These are phyloP conservation scores for Gavialis gangeticus DNA, from an alignment of 2,113 vertebrate species.

Conservation along the genomic window DNA sequence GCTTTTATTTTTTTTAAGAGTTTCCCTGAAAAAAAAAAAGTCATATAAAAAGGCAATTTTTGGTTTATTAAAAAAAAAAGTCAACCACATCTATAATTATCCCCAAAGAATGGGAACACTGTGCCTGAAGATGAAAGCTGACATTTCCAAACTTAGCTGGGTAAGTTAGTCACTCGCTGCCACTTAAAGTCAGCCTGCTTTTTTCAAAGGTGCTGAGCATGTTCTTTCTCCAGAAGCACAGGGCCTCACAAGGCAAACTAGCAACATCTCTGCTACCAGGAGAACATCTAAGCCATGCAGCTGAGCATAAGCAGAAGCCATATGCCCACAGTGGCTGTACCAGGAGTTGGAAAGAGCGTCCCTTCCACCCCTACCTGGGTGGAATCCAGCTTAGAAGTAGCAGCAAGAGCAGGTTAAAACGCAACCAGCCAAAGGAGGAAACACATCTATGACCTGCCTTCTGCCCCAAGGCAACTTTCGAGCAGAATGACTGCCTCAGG, in stretches of 20 bases:
- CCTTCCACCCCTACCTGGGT: not conserved
- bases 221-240: accelerated
- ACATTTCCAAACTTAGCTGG: not conserved
- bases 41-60: not conserved
- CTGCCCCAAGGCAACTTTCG: not conserved
- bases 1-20: not conserved
- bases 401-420: too few species aligned
- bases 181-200: not conserved
- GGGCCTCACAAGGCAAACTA: not conserved
- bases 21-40: not conserved
- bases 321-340: too few species aligned
- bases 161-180: accelerated
- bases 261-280: not conserved
- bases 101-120: not conserved
- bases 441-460: slow-evolving; percentile 25
- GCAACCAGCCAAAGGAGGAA: not conserved
- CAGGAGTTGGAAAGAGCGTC: not conserved
- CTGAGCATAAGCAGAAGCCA: not conserved
- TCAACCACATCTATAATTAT: not conserved
- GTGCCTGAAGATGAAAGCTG: not conserved
- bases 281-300: not conserved
- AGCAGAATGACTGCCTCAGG: too few species aligned
- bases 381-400: too few species aligned
- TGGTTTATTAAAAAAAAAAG: not conserved
- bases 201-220: not conserved